Evolutionary conservation across 1,140 invertebrate species (phyloP), one percentile per base, ranked within the genome.

Genomic region (Drosophila fuyamai): DNA sequence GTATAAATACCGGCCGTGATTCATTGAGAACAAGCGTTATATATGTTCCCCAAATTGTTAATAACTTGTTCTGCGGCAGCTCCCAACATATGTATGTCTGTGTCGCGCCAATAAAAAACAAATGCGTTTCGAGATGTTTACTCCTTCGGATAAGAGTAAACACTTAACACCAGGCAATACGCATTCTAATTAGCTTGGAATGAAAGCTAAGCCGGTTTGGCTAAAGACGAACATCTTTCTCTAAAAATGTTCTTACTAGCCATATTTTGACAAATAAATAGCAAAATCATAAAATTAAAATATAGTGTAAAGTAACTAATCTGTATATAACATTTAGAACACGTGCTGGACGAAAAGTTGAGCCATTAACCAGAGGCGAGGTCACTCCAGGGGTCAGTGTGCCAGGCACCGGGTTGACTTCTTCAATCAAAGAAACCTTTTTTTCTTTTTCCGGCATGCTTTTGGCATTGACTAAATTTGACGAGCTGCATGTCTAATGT

Each of bases 11-110:
- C 44, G 44, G 40, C 44, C 58, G n/a, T 71, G 44, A 72, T 72
- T 71, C 53, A 72, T 71, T 70, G 43, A 70, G 51, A 48, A 70
- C 29, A 10, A 36, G 51, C 27, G 35, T 71, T 71, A 48, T 71
- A 71, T 71, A 71, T 71, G 68, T 36, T 66, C 18, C 14, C 53
- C 43, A 58, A 48, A 72, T 59, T 50, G 53, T 66, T 83, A 59
- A 84, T 79, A 83, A 83, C 81, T 84, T 63, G 81, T 83, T 83
- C 48, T 71, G 48, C 46, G 53, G 43, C 62, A 41, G 14, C 12
- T 48, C 14, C 38, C 48, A 62, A 40, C 46, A 63, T 50, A 77
- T 58, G 60, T 51, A 44, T 58, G 60, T 51, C 48, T 61, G 59
- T 58, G 44, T 61, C 29, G 41, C 32, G 46, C 43, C 61, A 63